A percentile compares a stretch with the other conserved stretches of the same genome.
Evolutionary conservation across 1,140 invertebrate genomes (phyloP).

Genomic region (Eumeta japonica): DNA sequence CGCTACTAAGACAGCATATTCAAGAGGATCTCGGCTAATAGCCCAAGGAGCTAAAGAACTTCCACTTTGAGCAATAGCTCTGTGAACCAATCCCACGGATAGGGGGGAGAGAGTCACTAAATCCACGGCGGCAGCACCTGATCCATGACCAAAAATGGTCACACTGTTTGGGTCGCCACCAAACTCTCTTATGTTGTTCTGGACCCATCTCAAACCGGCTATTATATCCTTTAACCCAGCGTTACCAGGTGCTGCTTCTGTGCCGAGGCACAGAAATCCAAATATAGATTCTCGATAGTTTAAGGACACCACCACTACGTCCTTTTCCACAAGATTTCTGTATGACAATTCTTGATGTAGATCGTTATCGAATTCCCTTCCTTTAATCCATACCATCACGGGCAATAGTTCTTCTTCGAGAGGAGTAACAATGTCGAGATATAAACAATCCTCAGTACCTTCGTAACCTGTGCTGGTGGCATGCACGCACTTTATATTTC

Average conservation of each 20-base stretch:
- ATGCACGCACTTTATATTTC: conserved; percentile 33
- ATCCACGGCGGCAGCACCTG: conserved; percentile 90
- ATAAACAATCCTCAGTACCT: conserved; percentile 45
- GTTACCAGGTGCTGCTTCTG: conserved; percentile 74
- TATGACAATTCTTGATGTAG: conserved; percentile 25
- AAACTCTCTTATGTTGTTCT: conserved; percentile 86
- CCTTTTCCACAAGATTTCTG: conserved; percentile 30
- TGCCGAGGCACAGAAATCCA: conserved; percentile 61
- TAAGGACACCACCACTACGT: conserved; percentile 30
- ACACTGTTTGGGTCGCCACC: conserved; percentile 87
- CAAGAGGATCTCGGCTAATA: conserved; percentile 34
- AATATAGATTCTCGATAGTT: conserved; percentile 43
- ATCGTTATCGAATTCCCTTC: conserved; percentile 31
- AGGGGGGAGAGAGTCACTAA: conserved; percentile 56
- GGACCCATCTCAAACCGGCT: conserved; percentile 85
- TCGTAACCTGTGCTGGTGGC: conserved; percentile 30
- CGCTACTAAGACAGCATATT: conserved; percentile 31
- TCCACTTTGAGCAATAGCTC: conserved; percentile 56
- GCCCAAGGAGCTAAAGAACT: conserved; percentile 54
- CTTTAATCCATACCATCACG: conserved; percentile 50
- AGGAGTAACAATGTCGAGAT: conserved; percentile 29
- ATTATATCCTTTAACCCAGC: conserved; percentile 93
- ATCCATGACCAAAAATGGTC: conserved; percentile 89
- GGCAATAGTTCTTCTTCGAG: conserved; percentile 21
- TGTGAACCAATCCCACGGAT: conserved; percentile 48